phyloP scores from a whole-genome alignment of 1,140 invertebrate genomes.

The Philopotamus ludificatus region DNA sequence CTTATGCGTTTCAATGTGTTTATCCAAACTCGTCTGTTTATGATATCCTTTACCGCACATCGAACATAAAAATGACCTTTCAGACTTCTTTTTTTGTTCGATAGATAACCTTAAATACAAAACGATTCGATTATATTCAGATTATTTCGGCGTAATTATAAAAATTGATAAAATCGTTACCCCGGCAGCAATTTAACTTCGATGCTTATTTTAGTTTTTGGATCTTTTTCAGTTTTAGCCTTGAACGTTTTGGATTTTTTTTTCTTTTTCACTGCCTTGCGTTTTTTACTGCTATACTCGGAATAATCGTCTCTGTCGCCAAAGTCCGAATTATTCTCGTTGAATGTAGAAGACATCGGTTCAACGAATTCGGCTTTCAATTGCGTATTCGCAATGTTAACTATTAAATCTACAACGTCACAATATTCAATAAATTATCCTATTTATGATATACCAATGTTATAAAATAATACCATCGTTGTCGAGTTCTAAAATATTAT shows the following conservation, averaged over 20 bases:
- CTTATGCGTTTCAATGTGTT: slow-evolving; percentile 31
- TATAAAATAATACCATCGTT: slow-evolving; percentile 19
- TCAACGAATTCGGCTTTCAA: slow-evolving; percentile 22
- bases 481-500: slow-evolving; percentile 25
- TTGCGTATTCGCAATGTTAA: slow-evolving; percentile 15
- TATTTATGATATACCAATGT: neutral
- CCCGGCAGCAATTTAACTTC: no score
- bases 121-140: no score
- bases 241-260: slow-evolving; percentile 11
- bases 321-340: slow-evolving; percentile 28
- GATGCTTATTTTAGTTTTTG: no score
- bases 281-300: no score
- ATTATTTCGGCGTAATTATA: no score
- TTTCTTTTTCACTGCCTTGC: slow-evolving; percentile 30
- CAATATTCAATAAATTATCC: slow-evolving; percentile 3
- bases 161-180: no score
- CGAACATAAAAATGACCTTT: slow-evolving; percentile 36
- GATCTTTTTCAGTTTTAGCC: slow-evolving; percentile 30
- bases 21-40: slow-evolving; percentile 34
- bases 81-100: slow-evolving; percentile 30
- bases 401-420: slow-evolving; percentile 23
- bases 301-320: no score
- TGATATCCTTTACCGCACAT: slow-evolving; percentile 39
- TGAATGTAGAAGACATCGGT: no score
- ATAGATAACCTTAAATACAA: neutral